phyloP scores from a whole-genome alignment of 1,140 invertebrate species.

The Helicoverpa armigera region DNA sequence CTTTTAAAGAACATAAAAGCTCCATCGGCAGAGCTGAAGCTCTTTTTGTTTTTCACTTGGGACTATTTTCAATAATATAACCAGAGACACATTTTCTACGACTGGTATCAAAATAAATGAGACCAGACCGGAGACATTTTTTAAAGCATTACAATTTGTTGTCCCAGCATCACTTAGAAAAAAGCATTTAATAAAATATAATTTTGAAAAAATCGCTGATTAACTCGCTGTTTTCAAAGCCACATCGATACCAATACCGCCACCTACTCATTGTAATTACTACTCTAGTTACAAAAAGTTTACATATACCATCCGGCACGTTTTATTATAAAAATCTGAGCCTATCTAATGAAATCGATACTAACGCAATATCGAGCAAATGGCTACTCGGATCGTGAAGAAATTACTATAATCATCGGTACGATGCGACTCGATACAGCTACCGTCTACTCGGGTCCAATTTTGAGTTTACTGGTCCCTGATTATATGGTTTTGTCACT shows the following conservation, averaged over 20 bases:
- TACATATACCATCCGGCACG: conserved; percentile 49
- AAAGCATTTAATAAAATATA: too few species aligned
- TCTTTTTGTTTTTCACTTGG: too few species aligned
- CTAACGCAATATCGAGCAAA: conserved; percentile 46
- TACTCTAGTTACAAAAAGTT: conserved; percentile 48
- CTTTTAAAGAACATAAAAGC: too few species aligned
- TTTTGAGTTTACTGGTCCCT: conserved; percentile 33
- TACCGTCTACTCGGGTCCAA: conserved; percentile 38
- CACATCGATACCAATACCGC: conserved; percentile 18
- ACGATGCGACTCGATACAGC: conserved; percentile 32
- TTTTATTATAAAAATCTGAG: conserved; percentile 49
- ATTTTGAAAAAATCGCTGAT: too few species aligned
- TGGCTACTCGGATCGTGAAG: conserved; percentile 19
- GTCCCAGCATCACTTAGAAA: too few species aligned
- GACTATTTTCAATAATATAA: too few species aligned
- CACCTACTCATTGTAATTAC: conserved; percentile 49
- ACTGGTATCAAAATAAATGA: too few species aligned
- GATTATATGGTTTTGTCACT: conserved; percentile 48
- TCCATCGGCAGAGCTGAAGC: too few species aligned
- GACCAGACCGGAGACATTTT: too few species aligned
- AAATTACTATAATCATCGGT: conserved; percentile 47
- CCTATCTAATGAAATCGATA: conserved; percentile 50
- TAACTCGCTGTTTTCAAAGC: background rate
- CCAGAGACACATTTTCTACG: too few species aligned
- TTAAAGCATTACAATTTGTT: too few species aligned